A percentile compares a stretch with the other conserved stretches of the same genome.
These are phyloP conservation scores for Thaumatotibia leucotreta DNA, from an alignment of 1,140 invertebrate genomes.

Conservation along the genomic window DNA sequence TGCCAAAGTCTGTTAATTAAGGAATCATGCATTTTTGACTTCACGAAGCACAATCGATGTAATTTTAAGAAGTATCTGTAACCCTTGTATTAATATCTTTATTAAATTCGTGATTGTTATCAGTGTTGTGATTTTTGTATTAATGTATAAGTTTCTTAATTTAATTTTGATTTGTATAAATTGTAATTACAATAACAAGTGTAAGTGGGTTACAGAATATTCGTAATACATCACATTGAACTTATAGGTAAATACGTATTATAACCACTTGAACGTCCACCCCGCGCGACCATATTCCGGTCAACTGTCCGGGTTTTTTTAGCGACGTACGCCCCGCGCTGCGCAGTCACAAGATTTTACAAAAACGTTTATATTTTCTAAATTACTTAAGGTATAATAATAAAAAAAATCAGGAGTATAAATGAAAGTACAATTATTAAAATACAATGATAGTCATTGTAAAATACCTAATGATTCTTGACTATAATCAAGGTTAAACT, in stretches of 20 bases:
- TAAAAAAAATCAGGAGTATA: no score
- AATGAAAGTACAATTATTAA: no score
- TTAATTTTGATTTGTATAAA: slow-evolving; percentile 11
- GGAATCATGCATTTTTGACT: slow-evolving; percentile 18
- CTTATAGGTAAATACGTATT: not conserved
- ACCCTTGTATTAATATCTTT: slow-evolving; percentile 15
- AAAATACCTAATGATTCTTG: no score
- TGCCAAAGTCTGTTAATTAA: slow-evolving; percentile 29
- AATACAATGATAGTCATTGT: no score
- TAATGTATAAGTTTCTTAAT: slow-evolving; percentile 16
- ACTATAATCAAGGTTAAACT: no score
- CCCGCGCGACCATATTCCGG: no score
- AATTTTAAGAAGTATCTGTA: slow-evolving; percentile 25
- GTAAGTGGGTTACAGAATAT: slow-evolving; percentile 27
- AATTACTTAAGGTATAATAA: no score
- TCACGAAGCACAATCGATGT: slow-evolving; percentile 24
- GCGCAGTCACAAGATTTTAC: no score
- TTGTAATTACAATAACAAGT: slow-evolving; percentile 25
- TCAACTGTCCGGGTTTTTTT: no score
- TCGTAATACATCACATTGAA: not conserved
- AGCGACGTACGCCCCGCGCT: no score
- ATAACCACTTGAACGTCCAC: no score
- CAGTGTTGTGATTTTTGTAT: slow-evolving; percentile 43
- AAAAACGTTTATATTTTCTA: no score
- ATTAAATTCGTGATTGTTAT: slow-evolving; percentile 30